A percentile compares a stretch with the other conserved stretches of the same genome.
These are phyloP conservation scores for Agrotis ipsilon DNA, from an alignment of 2,888 invertebrate genomes.

Conservation along the genomic window DNA sequence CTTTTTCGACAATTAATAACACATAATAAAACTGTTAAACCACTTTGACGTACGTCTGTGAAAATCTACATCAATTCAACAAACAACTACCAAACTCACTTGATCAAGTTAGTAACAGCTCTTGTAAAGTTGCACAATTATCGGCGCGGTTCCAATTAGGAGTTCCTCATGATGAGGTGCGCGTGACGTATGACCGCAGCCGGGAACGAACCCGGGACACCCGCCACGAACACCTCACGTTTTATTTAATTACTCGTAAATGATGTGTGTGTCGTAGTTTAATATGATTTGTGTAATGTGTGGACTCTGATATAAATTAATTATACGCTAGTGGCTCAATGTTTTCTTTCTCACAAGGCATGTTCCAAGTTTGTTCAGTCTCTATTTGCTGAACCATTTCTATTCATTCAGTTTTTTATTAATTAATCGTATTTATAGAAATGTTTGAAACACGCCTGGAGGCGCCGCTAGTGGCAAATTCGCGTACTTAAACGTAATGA, in stretches of 20 bases:
- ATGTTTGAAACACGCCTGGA: too few species aligned
- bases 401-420: too few species aligned
- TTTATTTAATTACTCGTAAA: constrained; percentile 13
- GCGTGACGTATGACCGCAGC: constrained; percentile 55
- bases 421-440: too few species aligned
- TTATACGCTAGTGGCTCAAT: too few species aligned
- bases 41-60: too few species aligned
- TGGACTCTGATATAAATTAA: background rate
- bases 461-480: too few species aligned
- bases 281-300: background rate
- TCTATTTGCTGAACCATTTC: too few species aligned
- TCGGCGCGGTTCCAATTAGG: constrained; percentile 40
- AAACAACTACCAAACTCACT: constrained; percentile 3
- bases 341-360: too few species aligned
- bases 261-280: background rate
- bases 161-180: constrained; percentile 39
- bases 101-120: constrained; percentile 20
- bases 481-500: too few species aligned
- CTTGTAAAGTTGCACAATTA: constrained; percentile 38
- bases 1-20: too few species aligned
- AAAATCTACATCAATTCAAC: background rate
- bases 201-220: constrained; percentile 6
- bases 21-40: too few species aligned
- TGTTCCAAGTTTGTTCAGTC: too few species aligned
- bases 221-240: constrained; percentile 29